phyloP scores from a whole-genome alignment of 92 coral and sea anemone species.

The Palythoa grandis region DNA sequence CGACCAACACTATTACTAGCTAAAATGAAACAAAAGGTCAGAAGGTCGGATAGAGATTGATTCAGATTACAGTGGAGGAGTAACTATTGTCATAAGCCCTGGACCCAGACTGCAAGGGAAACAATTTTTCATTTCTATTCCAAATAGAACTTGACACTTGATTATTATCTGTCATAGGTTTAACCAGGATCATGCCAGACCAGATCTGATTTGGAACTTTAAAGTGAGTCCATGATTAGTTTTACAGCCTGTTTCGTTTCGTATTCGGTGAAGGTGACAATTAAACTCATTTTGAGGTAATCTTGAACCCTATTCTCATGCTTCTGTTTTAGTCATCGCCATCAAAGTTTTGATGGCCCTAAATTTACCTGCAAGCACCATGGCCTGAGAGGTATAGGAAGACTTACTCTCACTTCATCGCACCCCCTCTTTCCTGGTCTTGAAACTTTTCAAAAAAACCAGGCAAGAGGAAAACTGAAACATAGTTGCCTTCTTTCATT shows the following conservation, averaged over 20 bases:
- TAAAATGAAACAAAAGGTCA: too few species aligned
- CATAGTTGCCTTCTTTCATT: neutral
- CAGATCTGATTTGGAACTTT: slow-evolving; percentile 96
- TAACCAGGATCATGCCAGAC: slow-evolving; percentile 84
- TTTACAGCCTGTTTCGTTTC: neutral
- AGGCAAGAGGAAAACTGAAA: neutral
- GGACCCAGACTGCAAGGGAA: too few species aligned
- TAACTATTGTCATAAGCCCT: too few species aligned
- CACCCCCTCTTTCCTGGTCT: neutral
- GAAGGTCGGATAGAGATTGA: too few species aligned
- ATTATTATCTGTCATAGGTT: slow-evolving; percentile 56
- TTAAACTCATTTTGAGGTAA: too few species aligned
- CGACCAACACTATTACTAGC: neutral
- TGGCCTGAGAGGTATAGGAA: too few species aligned
- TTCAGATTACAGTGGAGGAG: too few species aligned
- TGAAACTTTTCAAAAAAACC: neutral
- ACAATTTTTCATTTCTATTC: neutral
- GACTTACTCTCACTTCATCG: too few species aligned
- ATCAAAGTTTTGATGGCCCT: too few species aligned
- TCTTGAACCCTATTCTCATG: too few species aligned
- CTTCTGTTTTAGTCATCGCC: too few species aligned
- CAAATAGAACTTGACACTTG: neutral
- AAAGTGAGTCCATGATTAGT: slow-evolving; percentile 57
- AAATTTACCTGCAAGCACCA: too few species aligned
- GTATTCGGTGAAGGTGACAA: neutral